Evolutionary conservation across 2,888 invertebrate species (phyloP).

Genomic region (Ochlodes sylvanus): DNA sequence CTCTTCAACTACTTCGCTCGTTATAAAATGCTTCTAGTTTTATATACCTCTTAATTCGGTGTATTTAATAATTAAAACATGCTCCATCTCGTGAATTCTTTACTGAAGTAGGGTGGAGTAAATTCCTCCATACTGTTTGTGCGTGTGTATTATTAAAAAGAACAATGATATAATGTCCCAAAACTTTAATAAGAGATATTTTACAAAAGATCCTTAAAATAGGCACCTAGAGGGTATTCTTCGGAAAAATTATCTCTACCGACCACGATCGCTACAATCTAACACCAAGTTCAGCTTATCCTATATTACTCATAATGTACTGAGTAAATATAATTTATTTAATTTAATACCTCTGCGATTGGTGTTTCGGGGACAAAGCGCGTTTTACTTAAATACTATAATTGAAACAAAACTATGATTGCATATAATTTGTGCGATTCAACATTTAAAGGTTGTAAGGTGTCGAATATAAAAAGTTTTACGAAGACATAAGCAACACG

Average conservation of each 20-base stretch:
- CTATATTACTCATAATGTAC: constrained; percentile 57
- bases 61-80: too few relatives aligned
- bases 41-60: too few relatives aligned
- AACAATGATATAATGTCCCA: too few relatives aligned
- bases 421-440: constrained; percentile 51
- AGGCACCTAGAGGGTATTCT: constrained; percentile 37
- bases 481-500: constrained; percentile 49
- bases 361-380: constrained; percentile 69
- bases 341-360: constrained; percentile 55
- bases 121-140: too few relatives aligned
- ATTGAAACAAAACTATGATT: constrained; percentile 43
- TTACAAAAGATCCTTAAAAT: constrained; percentile 18
- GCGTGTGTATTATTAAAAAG: too few relatives aligned
- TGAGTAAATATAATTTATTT: constrained; percentile 53
- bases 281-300: constrained; percentile 65
- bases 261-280: constrained; percentile 77
- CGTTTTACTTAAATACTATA: constrained; percentile 52
- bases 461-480: constrained; percentile 46
- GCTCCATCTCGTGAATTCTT: too few relatives aligned
- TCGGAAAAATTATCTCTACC: constrained; percentile 61
- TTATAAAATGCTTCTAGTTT: too few relatives aligned
- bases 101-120: too few relatives aligned
- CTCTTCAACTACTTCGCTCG: constrained; percentile 27
- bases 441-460: constrained; percentile 37
- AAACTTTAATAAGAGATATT: constrained; percentile 17